Evolutionary conservation across 2,797 vertebrate genomes (phyloP).

Genomic region (Lepilemur septentrionalis): DNA sequence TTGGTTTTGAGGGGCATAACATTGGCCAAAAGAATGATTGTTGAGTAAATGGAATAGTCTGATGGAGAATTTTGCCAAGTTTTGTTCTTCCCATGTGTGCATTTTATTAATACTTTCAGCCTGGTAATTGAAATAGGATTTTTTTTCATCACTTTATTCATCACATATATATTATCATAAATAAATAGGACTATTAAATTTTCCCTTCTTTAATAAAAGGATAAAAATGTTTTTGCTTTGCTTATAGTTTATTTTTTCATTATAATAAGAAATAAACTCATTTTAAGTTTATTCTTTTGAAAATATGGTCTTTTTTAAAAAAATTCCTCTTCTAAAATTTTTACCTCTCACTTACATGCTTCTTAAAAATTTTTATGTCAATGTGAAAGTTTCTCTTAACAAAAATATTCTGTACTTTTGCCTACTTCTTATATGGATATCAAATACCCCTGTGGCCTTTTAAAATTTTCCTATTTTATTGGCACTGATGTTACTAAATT

Average conservation of each 20-base stretch:
- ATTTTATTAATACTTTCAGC: neutral
- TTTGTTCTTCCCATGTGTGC: neutral
- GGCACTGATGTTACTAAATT: neutral
- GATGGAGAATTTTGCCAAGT: neutral
- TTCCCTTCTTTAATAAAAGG: neutral
- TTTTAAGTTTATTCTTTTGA: slow-evolving; percentile 1
- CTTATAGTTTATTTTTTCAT: slow-evolving; percentile 2
- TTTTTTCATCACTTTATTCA: neutral
- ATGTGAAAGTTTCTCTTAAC: neutral
- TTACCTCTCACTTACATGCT: neutral
- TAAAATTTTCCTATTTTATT: neutral
- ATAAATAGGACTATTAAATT: neutral
- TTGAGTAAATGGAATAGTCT: neutral
- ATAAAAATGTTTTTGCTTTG: neutral
- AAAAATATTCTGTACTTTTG: neutral
- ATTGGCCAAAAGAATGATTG: neutral
- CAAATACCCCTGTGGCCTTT: neutral
- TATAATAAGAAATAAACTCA: neutral
- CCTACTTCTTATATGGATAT: neutral
- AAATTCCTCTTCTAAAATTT: neutral
- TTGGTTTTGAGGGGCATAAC: neutral
- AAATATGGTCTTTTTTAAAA: neutral
- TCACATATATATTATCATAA: neutral
- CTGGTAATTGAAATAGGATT: neutral
- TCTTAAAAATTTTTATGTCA: neutral